Base-by-base conservation (phyloP, 2,888 invertebrate species). In the Latrodectus elegans region DNA sequence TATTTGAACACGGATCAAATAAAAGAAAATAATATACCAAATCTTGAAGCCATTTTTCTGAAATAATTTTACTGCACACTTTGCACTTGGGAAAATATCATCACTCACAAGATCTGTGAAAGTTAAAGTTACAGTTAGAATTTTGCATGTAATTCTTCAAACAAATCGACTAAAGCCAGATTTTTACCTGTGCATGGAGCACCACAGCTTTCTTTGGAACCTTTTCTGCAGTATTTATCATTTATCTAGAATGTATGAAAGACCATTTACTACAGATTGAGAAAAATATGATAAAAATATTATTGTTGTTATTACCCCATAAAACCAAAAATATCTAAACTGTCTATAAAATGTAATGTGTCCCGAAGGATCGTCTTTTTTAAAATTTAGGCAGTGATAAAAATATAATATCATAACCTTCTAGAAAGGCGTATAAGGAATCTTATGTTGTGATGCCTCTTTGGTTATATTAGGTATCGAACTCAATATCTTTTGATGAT, bases 61-160 rank as follows among this genome's bases (percentile, higher is more conserved):
- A 38, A 65, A 87, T 55, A 87, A 77, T 52, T 87, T 87, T 49
- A 87, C 60, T 9, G 87, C 87, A 70, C 87, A 87, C 26, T 74
- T 81, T 9, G 87, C 87, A 55, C 87, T 87, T 1, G 65, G 67
- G 9, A 38, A 9, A 17, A 77, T 67, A 53, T 82, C 73, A n/a
- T 82, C 78, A 6, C 67, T 70, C 38, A 82, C 82, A 15, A 87
- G 73, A 78, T 77, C 87, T 87, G 49, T 12, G 11, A 26, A 65
- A 26, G 22, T 12, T 51, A 17, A n/a, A n/a, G 17, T 60, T 60
- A 38, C 38, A 38, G 38, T 38, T 38, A 38, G 38, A 38, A 38
- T 6, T 6, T 6, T 38, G 38, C 38, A 38, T 38, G 38, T 38
- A 38, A 38, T 38, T 38, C 6, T 38, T 38, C 11, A 38, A 70